phyloP scores from a whole-genome alignment of 2,797 vertebrate genomes.

The Micrastur ruficollis region DNA sequence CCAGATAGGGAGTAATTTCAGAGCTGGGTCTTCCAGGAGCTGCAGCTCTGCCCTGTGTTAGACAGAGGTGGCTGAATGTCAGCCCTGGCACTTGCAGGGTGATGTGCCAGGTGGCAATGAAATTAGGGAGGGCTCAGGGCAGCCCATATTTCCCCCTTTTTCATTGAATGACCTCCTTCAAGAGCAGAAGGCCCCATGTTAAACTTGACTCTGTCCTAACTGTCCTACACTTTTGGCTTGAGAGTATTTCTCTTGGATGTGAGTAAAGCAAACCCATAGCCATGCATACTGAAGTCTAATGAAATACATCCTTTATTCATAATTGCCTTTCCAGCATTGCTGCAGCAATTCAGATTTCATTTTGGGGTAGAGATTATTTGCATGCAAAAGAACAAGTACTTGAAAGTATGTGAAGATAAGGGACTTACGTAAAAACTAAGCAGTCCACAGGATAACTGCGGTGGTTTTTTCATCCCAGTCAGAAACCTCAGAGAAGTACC shows the following conservation, averaged over 20 bases:
- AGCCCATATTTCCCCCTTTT: background rate
- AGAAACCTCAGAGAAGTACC: background rate
- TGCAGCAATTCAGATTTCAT: background rate
- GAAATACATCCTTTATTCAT: background rate
- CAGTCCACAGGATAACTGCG: background rate
- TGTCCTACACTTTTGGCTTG: background rate
- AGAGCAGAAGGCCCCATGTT: background rate
- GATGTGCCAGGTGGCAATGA: background rate
- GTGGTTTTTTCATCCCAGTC: background rate
- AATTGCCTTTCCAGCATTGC: background rate
- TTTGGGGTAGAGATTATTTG: background rate
- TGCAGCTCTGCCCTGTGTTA: background rate
- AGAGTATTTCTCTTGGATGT: background rate
- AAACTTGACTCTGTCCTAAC: background rate
- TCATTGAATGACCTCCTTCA: background rate
- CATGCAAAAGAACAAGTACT: conserved; percentile 9
- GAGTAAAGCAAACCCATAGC: background rate
- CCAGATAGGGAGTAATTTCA: background rate
- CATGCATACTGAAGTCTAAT: background rate
- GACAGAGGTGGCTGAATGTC: background rate
- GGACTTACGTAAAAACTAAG: background rate
- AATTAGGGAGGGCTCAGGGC: background rate
- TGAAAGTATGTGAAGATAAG: conserved; percentile 26
- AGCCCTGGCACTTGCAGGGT: background rate
- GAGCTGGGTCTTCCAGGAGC: background rate